Evolutionary conservation across 2,888 invertebrate species (phyloP), one percentile per base, ranked within the genome.

Genomic region (Amaurobius ferox): DNA sequence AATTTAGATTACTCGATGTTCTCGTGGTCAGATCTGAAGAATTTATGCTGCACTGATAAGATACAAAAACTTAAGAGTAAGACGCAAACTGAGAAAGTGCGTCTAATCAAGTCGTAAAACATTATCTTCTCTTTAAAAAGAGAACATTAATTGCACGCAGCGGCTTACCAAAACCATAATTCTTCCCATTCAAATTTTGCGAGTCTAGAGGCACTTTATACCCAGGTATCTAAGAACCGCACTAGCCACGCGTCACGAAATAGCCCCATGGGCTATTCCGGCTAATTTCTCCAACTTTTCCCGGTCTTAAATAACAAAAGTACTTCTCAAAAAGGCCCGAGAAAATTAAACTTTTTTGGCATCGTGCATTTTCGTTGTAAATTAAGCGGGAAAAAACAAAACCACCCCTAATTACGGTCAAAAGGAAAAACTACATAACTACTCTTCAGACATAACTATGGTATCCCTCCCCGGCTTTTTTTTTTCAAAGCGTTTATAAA

Each of bases 311-410:
- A 80, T 13, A 48, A 80, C 67, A 68, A 74, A 80, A 68, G 74
- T 39, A 67, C 29, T 62, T 61, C 81, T 74, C 16, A 61, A 79
- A 79, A 79, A 79, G 79, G 40, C 19, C 48, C 30, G 71, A 23
- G 35, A 68, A 81, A 81, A 81, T 81, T 81, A 81, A 81, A 81
- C 68, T 74, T 81, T 81, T 81, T 81, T 81, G 74, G 74, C 81
- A 62, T 29, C n/a, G 68, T 62, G 30, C 62, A 28, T 70, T 48
- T 67, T 32, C 66, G 29, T 35, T 74, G 62, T 66, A 81, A 81
- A 81, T 81, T 81, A 81, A 70, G 67, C 81, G 73, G 62, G 30
- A 35, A 19, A 35, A 35, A 39, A 73, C 72, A 67, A 81, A 81
- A 81, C 81, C 81, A 70, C 40, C 74, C 81, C 81, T 81, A 81